Evolutionary conservation across 2,797 vertebrate genomes (phyloP), one percentile per base, ranked within the genome.

Genomic region (Cyprinodon diabolis): DNA sequence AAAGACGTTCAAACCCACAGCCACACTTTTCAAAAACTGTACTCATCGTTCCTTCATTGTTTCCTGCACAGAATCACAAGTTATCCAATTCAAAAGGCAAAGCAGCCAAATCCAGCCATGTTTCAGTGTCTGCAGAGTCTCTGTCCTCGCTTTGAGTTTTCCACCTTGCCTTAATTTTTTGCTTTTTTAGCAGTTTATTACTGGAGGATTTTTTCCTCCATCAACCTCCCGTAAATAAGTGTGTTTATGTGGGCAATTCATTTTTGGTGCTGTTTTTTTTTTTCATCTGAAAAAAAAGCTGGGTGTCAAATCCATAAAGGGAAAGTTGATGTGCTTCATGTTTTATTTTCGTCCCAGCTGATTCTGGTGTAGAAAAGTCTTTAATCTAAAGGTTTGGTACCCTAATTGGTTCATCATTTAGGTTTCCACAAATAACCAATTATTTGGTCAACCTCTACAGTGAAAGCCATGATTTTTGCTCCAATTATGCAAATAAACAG

Each of bases 131-230:
- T 89, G 84, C 90, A 85, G 85, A 81, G 85, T 51, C 89, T 75
- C 75, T 62, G 80, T 82, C 4, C 12, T 80, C 66, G 47, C 69
- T 82, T 76, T 81, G 75, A 81, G 76, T 83, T 82, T 82, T 87
- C 77, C 87, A 88, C 72, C 67, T 89, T 89, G 89, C 91, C 91
- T 93, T 94, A 89, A 88, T 89, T 87, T 79, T 80, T 74, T 57
- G 4, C 72, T 60, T 54, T 51, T 65, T 37, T 13, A 2, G 84
- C 74, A 82, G 78, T 72, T 79, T 48, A 87, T 87, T 85, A 91
- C 90, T 86, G 91, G 87, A 86, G 49, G 75, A 74, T 80, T 75
- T 77, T 74, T 51, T 21, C 54, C 69, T 56, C 54, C 37, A 17
- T 51, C 69, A 48, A 54, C 25, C 25, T 78, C 7, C 55, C n/a